Evolutionary conservation across 2,888 invertebrate genomes (phyloP), one percentile per base, ranked within the genome.

Genomic region (Cremastobaeus sp.): DNA sequence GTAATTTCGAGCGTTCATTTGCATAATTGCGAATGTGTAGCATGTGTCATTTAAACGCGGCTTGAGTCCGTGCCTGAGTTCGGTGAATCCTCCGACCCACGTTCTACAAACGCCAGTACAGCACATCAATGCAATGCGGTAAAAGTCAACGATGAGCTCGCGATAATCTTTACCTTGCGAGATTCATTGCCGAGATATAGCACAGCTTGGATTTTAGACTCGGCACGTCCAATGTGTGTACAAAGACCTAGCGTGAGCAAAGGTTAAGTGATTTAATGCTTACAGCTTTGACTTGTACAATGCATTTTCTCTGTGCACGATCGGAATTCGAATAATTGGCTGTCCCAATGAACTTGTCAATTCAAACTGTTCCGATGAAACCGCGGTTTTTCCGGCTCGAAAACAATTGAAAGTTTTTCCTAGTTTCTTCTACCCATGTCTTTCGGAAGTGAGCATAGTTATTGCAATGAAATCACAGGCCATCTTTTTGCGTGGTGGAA

Each of bases 101-200:
- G 73, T 74, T 71, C 76, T 47, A 76, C 70, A 76, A 74, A 76
- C 66, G 70, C 55, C 70, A 74, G 74, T 62, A 35, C 34, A 41
- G 62, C 62, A 74, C 74, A 54, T 69, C 74, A 74, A 74, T 69
- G 74, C 17, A 25, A 48, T 62, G 69, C 59, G 68, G 74, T 73
- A 76, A 76, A 76, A 76, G 76, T 76, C 69, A 68, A 55, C 66
- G 76, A 74, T 66, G 54, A 62, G 57, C 43, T 54, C 45, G 54
- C 37, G 65, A 69, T 74, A 64, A 74, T 74, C 74, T 74, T 54
- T 43, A 59, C 47, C 47, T 73, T 32, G 57, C 28, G 52, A 69
- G 74, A 74, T 74, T 57, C 74, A 64, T 57, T 47, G 50, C 57
- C 45, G 5, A 74, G 74, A 74, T 74, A 74, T 64, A 45, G 69